phyloP scores from a whole-genome alignment of 2,113 vertebrate species.

The Accipiter cooperii region DNA sequence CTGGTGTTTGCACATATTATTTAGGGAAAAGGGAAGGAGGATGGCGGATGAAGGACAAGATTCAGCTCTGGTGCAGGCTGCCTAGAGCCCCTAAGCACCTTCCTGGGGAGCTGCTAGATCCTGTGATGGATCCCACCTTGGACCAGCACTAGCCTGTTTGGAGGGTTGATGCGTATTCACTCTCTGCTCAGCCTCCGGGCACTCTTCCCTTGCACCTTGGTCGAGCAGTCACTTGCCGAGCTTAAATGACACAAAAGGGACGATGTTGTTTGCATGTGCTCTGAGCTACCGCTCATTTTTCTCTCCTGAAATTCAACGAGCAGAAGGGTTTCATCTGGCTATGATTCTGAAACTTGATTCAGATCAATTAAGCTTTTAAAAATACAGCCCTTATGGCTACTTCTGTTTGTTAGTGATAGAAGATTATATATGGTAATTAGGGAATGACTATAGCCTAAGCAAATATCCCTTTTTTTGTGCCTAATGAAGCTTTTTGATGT shows the following conservation, averaged over 20 bases:
- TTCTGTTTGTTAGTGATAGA: neutral
- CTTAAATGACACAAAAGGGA: neutral
- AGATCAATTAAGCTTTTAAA: neutral
- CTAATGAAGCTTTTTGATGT: neutral
- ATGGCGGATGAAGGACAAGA: neutral
- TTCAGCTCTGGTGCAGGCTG: neutral
- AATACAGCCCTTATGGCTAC: neutral
- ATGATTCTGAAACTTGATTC: neutral
- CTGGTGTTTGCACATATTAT: neutral
- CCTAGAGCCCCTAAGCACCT: neutral
- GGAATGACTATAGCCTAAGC: neutral
- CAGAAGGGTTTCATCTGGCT: neutral
- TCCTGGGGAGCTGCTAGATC: neutral
- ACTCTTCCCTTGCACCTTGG: neutral
- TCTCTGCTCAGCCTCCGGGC: neutral
- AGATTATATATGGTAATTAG: neutral
- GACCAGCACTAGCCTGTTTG: neutral
- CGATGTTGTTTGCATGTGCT: neutral
- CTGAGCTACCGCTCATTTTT: fast-evolving
- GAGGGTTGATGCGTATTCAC: neutral
- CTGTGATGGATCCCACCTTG: neutral
- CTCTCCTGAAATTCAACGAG: neutral
- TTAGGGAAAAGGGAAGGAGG: neutral
- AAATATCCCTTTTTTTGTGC: neutral
- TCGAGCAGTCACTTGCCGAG: fast-evolving